Conservation (phyloP, 2,113 vertebrate genomes). For the Sphaerodactylus townsendi region DNA sequence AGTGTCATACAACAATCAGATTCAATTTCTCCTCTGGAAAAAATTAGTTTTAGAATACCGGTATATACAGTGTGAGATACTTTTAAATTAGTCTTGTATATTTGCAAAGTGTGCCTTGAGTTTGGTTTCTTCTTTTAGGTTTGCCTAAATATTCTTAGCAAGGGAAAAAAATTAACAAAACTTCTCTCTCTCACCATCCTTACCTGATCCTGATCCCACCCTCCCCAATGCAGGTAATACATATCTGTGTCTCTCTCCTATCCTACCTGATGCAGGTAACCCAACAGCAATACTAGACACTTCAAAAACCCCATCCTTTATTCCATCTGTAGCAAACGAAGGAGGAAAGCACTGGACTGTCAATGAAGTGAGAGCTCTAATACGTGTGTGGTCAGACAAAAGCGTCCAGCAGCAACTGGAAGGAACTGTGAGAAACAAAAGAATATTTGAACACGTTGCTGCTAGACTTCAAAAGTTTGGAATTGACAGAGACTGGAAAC, state of each 20-base stretch:
- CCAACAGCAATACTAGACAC: conserved; percentile 52
- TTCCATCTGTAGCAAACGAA: conserved; percentile 78
- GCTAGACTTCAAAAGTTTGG: conserved; percentile 83
- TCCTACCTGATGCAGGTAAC: conserved; percentile 63
- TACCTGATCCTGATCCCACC: conserved; percentile 24
- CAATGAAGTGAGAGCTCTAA: conserved; percentile 85
- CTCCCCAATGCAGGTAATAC: conserved; percentile 47
- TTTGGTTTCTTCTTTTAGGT: conserved; percentile 15
- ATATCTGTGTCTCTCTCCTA: conserved; percentile 52
- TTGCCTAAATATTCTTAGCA: conserved; percentile 11
- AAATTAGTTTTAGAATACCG: background rate
- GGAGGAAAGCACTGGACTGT: conserved; percentile 90
- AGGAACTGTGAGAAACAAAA: conserved; percentile 87
- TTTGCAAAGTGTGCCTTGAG: conserved; percentile 5
- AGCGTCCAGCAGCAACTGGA: conserved; percentile 82
- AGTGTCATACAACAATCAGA: background rate
- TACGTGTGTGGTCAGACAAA: conserved; percentile 85
- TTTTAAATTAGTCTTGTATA: background rate
- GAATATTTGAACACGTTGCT: conserved; percentile 91
- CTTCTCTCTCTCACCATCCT: conserved; percentile 40
- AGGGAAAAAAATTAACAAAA: conserved; percentile 17
- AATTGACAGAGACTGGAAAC: conserved; percentile 90
- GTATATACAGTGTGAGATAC: background rate
- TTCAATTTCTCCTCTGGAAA: background rate
- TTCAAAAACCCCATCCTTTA: conserved; percentile 59